Base-by-base conservation (phyloP, 2,888 invertebrate genomes). In the Uloborus plumipes region DNA sequence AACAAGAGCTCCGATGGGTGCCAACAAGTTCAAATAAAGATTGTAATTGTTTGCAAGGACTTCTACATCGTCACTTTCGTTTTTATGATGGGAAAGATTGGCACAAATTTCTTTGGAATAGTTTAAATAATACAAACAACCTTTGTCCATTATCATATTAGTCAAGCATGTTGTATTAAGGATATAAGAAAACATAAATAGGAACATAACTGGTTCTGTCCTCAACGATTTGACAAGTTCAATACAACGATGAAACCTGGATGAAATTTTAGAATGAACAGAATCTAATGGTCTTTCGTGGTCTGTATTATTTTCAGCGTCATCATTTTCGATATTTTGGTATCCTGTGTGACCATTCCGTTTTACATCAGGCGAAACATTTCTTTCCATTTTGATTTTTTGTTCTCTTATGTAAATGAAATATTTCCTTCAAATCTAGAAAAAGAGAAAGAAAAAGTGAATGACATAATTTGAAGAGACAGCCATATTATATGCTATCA, bases 151-250 rank as follows among this genome's bases (percentile, higher is more conserved):
- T 53, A 79, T 75, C 59, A 84, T 55, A 51, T 84, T 84, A 6
- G 84, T 79, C 26, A 75, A 51, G 31, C 79, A 79, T 1, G 75
- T 84, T 15, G 78, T 66, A 20, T 64, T 74, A 4, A 79, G 51
- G 31, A 75, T 79, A 55, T 71, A 84, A 7, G 79, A 70, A n/a
- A 84, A 84, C 84, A 84, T 84, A 64, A 74, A 84, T 15, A 84
- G 49, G 55, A 84, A 79, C 74, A 84, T 74, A 18, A 84, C 78
- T 0, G 79, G 78, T 47, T 84, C 84, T 47, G 79, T 74, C 14
- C 74, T 31, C 18, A 80, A 50, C 0, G 69, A 66, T n/a, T 39
- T 31, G 18, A 59, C n/a, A 2, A 65, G 16, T 16, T 50, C 4
- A 14, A n/a, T 13, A 16, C 58, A 31, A 47, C 20, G 31, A 15